phyloP scores from a whole-genome alignment of 1,140 invertebrate species.

The Drosophila equinoxialis region DNA sequence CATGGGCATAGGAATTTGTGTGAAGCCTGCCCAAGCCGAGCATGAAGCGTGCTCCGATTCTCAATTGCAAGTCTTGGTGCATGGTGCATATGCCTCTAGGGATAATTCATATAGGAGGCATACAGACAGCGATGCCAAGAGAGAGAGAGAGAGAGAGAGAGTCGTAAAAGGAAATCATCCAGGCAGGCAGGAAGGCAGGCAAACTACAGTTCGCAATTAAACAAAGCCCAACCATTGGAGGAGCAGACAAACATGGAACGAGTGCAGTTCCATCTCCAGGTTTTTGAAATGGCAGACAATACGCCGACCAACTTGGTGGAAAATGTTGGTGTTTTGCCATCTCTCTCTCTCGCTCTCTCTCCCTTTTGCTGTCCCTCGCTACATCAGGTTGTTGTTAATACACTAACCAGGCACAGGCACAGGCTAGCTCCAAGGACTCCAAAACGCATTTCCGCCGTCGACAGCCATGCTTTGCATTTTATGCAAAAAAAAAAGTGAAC shows the following conservation, averaged over 20 bases:
- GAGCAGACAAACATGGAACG: slow-evolving; percentile 5
- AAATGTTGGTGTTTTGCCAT: slow-evolving; percentile 10
- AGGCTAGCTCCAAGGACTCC: slow-evolving; percentile 58
- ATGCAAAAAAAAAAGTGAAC: slow-evolving; percentile 53
- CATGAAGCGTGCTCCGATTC: slow-evolving; percentile 78
- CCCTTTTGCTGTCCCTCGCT: no score
- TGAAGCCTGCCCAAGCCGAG: slow-evolving; percentile 52
- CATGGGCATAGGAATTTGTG: slow-evolving; percentile 68
- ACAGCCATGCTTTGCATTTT: slow-evolving; percentile 52
- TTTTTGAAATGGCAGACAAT: slow-evolving; percentile 43
- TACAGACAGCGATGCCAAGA: slow-evolving; percentile 18
- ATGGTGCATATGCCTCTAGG: slow-evolving; percentile 75
- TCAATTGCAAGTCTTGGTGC: slow-evolving; percentile 62
- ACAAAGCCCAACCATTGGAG: slow-evolving; percentile 54
- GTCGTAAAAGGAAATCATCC: slow-evolving; percentile 48
- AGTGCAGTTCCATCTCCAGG: slow-evolving; percentile 8
- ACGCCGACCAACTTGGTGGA: slow-evolving; percentile 46
- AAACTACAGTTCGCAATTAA: slow-evolving; percentile 71
- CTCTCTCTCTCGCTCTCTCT: neutral
- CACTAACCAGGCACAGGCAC: slow-evolving; percentile 1
- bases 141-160: slow-evolving; percentile 4
- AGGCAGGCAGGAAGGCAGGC: slow-evolving; percentile 23
- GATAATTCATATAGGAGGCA: slow-evolving; percentile 54
- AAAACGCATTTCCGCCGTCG: slow-evolving; percentile 73
- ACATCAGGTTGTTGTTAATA: slow-evolving; percentile 35